phyloP scores from a whole-genome alignment of 2,797 vertebrate species.

The Borostomias antarcticus region DNA sequence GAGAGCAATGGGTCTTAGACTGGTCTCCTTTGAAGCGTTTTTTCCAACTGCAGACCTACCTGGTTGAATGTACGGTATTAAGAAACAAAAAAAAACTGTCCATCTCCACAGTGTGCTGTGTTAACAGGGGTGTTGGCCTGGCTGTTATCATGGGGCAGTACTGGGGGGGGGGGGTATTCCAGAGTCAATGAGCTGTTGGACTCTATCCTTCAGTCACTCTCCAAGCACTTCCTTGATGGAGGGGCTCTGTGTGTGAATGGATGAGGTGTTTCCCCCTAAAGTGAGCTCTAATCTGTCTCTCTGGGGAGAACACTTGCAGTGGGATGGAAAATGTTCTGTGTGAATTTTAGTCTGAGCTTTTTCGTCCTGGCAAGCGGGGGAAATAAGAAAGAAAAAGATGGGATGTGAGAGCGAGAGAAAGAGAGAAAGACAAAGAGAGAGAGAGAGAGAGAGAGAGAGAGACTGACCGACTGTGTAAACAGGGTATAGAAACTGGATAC shows the following conservation, averaged over 20 bases:
- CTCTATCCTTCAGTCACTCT: slow-evolving; percentile 42
- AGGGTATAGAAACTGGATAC: slow-evolving; percentile 73
- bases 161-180: slow-evolving; percentile 61
- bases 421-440: slow-evolving; percentile 16
- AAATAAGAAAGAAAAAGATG: slow-evolving; percentile 8
- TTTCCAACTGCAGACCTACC: no score
- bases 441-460: slow-evolving; percentile 30
- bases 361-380: no score
- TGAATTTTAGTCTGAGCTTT: slow-evolving; percentile 26
- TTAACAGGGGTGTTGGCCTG: no score
- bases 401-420: background rate
- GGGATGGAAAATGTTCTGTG: slow-evolving; percentile 53
- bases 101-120: no score
- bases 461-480: slow-evolving; percentile 51
- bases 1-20: no score
- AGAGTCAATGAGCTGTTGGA: slow-evolving; percentile 47
- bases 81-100: no score
- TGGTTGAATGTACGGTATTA: no score
- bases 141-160: no score
- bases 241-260: slow-evolving; percentile 62
- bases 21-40: no score
- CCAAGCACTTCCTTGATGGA: slow-evolving; percentile 44
- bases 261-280: slow-evolving; percentile 67
- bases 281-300: slow-evolving; percentile 59
- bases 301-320: slow-evolving; percentile 39